Evolutionary conservation across 1,140 invertebrate species (phyloP), one percentile per base, ranked within the genome.

Genomic region (Argopecten irradians): DNA sequence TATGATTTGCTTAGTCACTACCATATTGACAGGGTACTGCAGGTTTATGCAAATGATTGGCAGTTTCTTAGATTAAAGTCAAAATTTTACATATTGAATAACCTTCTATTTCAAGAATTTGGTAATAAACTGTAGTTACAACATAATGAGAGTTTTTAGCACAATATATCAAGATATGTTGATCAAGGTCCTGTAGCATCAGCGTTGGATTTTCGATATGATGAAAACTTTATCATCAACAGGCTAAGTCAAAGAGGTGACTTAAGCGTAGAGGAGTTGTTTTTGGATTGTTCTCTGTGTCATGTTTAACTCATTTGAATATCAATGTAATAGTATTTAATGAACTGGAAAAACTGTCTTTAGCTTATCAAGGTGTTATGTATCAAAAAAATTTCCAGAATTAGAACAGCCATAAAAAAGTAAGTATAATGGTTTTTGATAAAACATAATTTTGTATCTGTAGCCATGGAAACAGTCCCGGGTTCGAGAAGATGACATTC

Each of bases 401-500:
- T 71, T 5, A 11, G 7, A 71, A 7, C 1, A 16, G 28, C 28
- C 55, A 22, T 5, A 71, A 71, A 71, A n/a, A n/a, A n/a, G n/a
- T n/a, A n/a, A n/a, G n/a, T 28, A 71, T 71, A 28, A 28, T 28
- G 5, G 0, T n/a, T 71, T 71, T 71, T 71, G 22, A 71, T 71
- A 28, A 71, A 71, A 71, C 28, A 28, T 71, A n/a, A 71, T 71
- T 71, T 71, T 71, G 55, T 71, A n/a, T 71, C 55, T 71, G 55
- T 71, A 71, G 55, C 55, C 14, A 28, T 71, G 55, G 55, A 71
- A 71, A 71, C 55, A 71, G 55, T 28, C 55, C 55, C 55, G 55
- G 55, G 19, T 11, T 71, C 55, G 55, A 71, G 55, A 71, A 71
- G 55, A 71, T 71, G 55, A 71, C 22, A 71, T 71, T 71, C 55